Evolutionary conservation across 2,888 invertebrate genomes (phyloP), one percentile per base, ranked within the genome.

Genomic region (Sipha maydis): DNA sequence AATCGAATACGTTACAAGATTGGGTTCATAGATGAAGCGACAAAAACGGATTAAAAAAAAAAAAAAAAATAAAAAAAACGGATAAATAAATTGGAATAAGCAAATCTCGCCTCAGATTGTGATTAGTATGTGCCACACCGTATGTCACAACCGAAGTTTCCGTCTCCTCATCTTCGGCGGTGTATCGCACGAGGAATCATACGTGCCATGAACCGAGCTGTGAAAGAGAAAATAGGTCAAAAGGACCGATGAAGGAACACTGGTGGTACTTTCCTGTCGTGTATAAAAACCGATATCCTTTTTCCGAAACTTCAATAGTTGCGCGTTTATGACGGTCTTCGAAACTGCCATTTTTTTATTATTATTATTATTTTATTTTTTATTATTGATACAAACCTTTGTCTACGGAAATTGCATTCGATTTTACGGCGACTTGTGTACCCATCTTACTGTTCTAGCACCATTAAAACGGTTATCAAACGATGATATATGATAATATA

Each of bases 231-330:
- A 31, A 75, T 21, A 34, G 48, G 25, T 25, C 5, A 25, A 31
- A 31, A 17, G 31, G 19, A 31, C 19, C 19, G 3, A 19, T 31
- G 17, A 3, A 31, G 7, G 19, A 38, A 48, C 5, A 75, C 28
- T 14, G n/a, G n/a, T n/a, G 4, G 73, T 25, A 73, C 19, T 34
- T 73, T 83, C 73, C 56, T 17, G 54, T 25, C 17, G 14, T 9
- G 73, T 19, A 83, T 38, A 56, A 77, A 54, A 77, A 54, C 38
- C 73, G 14, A 83, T 83, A 83, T 83, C 19, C 34, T 83, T 34
- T 61, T 73, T 75, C 31, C 54, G 21, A 79, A 61, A 34, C 79
- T 56, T 2, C 31, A 71, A 54, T 77, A 54, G 9, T 8, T 28
- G 54, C 11, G n/a, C 56, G 61, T 61, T 79, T 79, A 79, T 79